A percentile compares a stretch with the other conserved stretches of the same genome.
phyloP scores from a whole-genome alignment of 2,888 invertebrate genomes.

The Drosophila ezoana region DNA sequence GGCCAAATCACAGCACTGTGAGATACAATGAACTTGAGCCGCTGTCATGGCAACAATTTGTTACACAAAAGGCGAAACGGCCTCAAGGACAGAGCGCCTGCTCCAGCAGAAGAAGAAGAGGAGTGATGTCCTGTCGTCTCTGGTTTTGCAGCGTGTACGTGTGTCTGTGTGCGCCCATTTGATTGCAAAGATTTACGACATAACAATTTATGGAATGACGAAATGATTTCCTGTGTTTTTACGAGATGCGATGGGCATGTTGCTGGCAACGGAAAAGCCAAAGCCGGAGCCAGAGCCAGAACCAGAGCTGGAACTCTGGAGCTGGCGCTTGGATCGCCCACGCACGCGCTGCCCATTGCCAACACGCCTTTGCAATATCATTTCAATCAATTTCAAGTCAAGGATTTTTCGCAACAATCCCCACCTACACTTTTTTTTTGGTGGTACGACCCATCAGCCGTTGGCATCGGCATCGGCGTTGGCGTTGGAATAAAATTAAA shows the following conservation, averaged over 20 bases:
- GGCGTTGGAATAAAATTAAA: slow-evolving; percentile 76
- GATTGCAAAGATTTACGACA: slow-evolving; percentile 81
- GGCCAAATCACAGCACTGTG: slow-evolving; percentile 68
- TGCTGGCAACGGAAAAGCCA: slow-evolving; percentile 18
- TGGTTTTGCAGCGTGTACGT: slow-evolving; percentile 15
- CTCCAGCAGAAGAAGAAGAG: no score
- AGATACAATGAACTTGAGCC: slow-evolving; percentile 58
- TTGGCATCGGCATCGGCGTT: slow-evolving; percentile 31
- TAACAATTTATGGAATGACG: slow-evolving; percentile 82
- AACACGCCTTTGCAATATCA: slow-evolving; percentile 79
- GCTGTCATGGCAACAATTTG: slow-evolving; percentile 63
- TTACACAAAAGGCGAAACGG: slow-evolving; percentile 39
- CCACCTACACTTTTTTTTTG: slow-evolving; percentile 1
- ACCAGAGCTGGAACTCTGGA: neutral
- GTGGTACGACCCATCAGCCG: slow-evolving; percentile 14
- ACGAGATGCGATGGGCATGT: slow-evolving; percentile 49
- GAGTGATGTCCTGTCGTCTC: slow-evolving; percentile 21
- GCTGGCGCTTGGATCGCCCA: slow-evolving; percentile 43
- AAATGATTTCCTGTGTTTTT: slow-evolving; percentile 81
- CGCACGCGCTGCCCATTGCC: slow-evolving; percentile 59
- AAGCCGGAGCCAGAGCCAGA: slow-evolving; percentile 11
- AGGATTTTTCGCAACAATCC: slow-evolving; percentile 51
- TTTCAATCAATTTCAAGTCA: slow-evolving; percentile 79
- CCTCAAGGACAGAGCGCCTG: slow-evolving; percentile 49
- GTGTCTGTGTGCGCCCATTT: slow-evolving; percentile 53